These are phyloP conservation scores for Podarcis siculus DNA, from an alignment of 2,797 vertebrate species.

Conservation along the genomic window DNA sequence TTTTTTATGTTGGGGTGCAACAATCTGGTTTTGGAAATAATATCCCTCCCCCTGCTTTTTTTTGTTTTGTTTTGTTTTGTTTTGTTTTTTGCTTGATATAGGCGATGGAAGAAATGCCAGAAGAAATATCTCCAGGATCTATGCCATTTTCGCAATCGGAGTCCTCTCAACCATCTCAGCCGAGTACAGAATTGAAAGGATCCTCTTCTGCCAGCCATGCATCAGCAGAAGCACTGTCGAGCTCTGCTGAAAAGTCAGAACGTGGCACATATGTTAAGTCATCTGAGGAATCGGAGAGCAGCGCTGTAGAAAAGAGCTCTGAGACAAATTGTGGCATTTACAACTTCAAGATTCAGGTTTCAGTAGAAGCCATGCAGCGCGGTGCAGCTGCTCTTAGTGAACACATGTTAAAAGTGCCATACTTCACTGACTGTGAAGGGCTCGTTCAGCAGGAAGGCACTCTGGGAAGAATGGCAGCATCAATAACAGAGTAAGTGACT, in stretches of 20 bases:
- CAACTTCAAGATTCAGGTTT: slow-evolving; percentile 65
- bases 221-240: not conserved
- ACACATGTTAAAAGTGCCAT: not conserved
- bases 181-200: not conserved
- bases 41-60: not conserved
- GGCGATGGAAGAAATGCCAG: not conserved
- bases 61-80: not conserved
- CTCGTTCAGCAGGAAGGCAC: not conserved
- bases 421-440: not conserved
- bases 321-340: slow-evolving; percentile 43
- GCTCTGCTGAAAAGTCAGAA: not conserved
- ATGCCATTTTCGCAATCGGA: not conserved
- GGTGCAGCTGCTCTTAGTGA: slow-evolving; percentile 70
- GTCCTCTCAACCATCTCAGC: not conserved
- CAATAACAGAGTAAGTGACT: slow-evolving; percentile 57
- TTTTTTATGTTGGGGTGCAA: not conserved
- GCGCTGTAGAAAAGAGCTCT: not conserved
- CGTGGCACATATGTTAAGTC: not conserved
- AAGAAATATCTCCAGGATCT: slow-evolving; percentile 3
- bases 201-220: not conserved
- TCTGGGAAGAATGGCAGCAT: slow-evolving; percentile 35
- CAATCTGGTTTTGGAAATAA: not conserved
- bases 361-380: slow-evolving; percentile 68
- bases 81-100: slow-evolving; percentile 4
- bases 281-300: not conserved